Base-by-base conservation (phyloP, 2,888 invertebrate species). In the Drosophila subsilvestris region DNA sequence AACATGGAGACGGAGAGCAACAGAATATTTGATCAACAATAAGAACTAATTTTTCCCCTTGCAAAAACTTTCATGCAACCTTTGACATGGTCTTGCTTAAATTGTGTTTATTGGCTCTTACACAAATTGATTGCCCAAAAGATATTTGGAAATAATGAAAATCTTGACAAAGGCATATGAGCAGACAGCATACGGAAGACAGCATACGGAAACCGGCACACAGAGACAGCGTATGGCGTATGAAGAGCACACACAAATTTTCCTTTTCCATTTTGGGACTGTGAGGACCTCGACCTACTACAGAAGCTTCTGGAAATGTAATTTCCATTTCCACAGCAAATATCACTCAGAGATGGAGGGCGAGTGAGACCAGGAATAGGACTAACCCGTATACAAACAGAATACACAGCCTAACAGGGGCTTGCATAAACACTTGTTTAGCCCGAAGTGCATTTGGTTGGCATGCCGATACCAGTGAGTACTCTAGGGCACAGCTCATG, bases 61-160 rank as follows among this genome's bases (percentile, higher is more conserved):
- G 25, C 3, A 0, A 45, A 14, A n/a, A 17, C 67, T 51, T 47
- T 42, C 17, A 25, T 12, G 27, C 45, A 37, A 37, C 2, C n/a
- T 25, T 12, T 42, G 58, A 51, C 49, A 25, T 50, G 56, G 67
- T 66, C 66, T 48, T 29, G 66, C 67, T 37, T 70, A 61, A 69
- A 70, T 54, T 61, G 61, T 59, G 69, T 68, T 60, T 60, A 68
- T 68, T 51, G 59, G 58, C 48, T 61, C 47, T 69, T 53, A 61
- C 49, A 58, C 57, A 71, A 71, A 72, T 68, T 77, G 56, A 49
- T 72, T 73, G 72, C 47, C 66, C 56, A 60, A 71, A 53, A 63
- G 53, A 48, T 55, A 55, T 60, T 65, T 55, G 32, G 22, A 43
- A 73, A 55, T 60, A 59, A 66, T 47, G 47, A 22, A 50, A 71